phyloP scores from a whole-genome alignment of 2,888 invertebrate species.

The Eupsilia transversa region DNA sequence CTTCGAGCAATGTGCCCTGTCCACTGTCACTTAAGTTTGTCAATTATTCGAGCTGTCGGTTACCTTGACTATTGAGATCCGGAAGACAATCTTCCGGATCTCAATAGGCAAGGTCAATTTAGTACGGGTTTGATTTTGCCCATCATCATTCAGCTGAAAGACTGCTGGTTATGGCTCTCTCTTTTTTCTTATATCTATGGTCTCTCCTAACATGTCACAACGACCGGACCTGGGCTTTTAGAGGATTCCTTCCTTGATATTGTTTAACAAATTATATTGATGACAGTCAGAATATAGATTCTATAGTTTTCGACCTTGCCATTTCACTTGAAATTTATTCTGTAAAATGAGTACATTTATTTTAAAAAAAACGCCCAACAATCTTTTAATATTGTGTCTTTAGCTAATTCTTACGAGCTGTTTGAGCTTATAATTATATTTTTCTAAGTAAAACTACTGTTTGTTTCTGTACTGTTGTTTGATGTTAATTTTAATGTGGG shows the following conservation, averaged over 20 bases:
- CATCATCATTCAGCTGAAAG: not conserved
- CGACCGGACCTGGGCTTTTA: not conserved
- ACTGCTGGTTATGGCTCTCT: not conserved
- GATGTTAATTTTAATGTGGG: constrained; percentile 52
- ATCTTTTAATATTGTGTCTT: not conserved
- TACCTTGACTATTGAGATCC: too few relatives aligned
- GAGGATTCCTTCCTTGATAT: not conserved
- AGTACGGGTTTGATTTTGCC: not conserved
- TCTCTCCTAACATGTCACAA: not conserved
- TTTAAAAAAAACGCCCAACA: not conserved
- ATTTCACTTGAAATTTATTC: not conserved
- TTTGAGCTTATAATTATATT: not conserved
- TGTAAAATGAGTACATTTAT: not conserved
- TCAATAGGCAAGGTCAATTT: too few relatives aligned
- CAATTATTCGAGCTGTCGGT: too few relatives aligned
- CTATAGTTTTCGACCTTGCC: not conserved
- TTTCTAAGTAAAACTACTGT: not conserved
- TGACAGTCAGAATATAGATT: not conserved
- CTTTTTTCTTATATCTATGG: too few relatives aligned
- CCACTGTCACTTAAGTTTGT: too few relatives aligned
- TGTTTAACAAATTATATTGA: not conserved
- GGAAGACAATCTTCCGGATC: too few relatives aligned
- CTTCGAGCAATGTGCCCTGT: too few relatives aligned
- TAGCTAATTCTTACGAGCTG: not conserved
- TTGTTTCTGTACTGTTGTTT: not conserved